Evolutionary conservation across 2,113 vertebrate genomes (phyloP).

Genomic region (Balaenoptera acutorostrata): DNA sequence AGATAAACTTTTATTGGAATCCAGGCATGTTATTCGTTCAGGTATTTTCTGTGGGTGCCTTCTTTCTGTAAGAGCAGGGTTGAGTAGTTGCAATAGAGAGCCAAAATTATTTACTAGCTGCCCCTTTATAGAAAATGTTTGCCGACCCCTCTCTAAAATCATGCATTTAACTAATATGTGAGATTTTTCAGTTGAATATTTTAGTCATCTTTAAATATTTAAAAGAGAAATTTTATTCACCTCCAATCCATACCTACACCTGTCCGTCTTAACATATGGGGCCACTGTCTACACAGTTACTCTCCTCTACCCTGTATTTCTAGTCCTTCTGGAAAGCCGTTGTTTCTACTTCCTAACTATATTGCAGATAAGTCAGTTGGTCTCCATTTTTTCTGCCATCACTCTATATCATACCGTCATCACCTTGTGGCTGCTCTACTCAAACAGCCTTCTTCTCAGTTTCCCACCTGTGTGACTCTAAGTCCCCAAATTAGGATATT

Average conservation of each 20-base stretch:
- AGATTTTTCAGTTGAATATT: not conserved
- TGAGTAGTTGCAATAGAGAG: not conserved
- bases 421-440: too few relatives aligned
- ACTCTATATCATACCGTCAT: not conserved
- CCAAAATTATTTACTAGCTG: not conserved
- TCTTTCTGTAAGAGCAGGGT: not conserved
- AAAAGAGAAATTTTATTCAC: not conserved
- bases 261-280: not conserved
- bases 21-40: not conserved
- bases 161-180: not conserved
- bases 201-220: not conserved
- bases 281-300: not conserved
- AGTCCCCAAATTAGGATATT: not conserved
- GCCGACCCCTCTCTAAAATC: not conserved
- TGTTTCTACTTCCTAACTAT: not conserved
- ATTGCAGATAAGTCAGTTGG: not conserved
- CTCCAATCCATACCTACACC: not conserved
- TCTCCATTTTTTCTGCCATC: not conserved
- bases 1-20: not conserved
- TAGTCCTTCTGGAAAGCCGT: not conserved
- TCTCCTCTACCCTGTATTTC: not conserved
- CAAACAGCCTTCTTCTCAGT: not conserved
- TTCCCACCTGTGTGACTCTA: not conserved
- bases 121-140: not conserved
- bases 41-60: not conserved